These are phyloP conservation scores for Cephus cinctus DNA, from an alignment of 1,140 invertebrate species.

Conservation along the genomic window DNA sequence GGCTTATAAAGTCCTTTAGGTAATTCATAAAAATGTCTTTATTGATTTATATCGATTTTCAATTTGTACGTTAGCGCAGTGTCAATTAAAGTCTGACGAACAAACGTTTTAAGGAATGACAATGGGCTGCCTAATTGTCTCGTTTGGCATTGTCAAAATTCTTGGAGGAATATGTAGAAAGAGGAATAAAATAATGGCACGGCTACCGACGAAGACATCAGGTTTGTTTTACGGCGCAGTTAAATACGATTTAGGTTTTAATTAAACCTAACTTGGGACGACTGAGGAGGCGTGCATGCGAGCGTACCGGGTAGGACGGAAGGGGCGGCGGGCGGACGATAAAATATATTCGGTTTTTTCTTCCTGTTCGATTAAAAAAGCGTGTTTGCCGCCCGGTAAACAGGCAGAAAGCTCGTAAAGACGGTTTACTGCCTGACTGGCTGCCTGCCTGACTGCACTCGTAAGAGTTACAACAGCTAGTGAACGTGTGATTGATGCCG, in stretches of 20 bases:
- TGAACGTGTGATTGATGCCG: conserved; percentile 45
- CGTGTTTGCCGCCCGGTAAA: conserved; percentile 24
- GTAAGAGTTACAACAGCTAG: conserved; percentile 30
- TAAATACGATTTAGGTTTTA: conserved; percentile 47
- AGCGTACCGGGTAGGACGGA: too few species aligned
- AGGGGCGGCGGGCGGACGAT: too few species aligned
- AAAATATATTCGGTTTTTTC: background rate
- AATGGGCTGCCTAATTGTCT: too few species aligned
- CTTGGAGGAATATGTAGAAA: background rate
- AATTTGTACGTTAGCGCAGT: too few species aligned
- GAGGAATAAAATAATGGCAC: conserved; percentile 14
- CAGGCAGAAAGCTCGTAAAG: conserved; percentile 48
- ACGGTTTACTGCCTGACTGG: conserved; percentile 36
- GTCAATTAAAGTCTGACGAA: too few species aligned
- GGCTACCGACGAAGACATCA: conserved; percentile 29
- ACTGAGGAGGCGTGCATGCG: conserved; percentile 27
- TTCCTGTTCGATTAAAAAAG: conserved; percentile 22
- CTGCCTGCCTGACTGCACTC: conserved; percentile 15
- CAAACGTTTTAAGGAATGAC: too few species aligned
- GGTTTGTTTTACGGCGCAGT: conserved; percentile 41
- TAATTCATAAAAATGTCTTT: too few species aligned
- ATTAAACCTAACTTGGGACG: conserved; percentile 35
- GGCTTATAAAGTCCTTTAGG: too few species aligned
- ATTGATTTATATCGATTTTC: too few species aligned
- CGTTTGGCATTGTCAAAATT: too few species aligned